Evolutionary conservation across 1,140 invertebrate species (phyloP), one percentile per base, ranked within the genome.

Genomic region (Limonius californicus): DNA sequence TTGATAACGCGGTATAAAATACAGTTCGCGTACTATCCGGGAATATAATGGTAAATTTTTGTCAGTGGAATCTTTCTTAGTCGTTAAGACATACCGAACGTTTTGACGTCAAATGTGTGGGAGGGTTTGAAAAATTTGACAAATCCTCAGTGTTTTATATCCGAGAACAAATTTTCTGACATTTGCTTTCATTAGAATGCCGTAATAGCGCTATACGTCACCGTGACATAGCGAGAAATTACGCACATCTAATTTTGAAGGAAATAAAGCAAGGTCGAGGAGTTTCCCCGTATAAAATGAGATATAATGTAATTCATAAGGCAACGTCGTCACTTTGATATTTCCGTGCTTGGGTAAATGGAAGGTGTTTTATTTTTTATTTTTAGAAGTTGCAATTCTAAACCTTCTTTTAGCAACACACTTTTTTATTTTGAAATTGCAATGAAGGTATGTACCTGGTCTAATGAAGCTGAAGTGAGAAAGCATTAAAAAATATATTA

Each of bases 221-320:
- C 45, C 9, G 45, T 50, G 45, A 50, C 45, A 50, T 50, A 50
- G 45, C 45, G 45, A 50, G 45, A 50, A 50, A 50, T 50, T 50
- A 50, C 45, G 45, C 20, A 19, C 16, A 50, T 19, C 45, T 50
- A 50, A 50, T 50, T 50, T 50, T 50, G 20, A 50, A 50, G 45
- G 45, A 50, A 50, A 50, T 50, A 50, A 50, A 50, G 45, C 45
- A 50, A 50, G 45, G 45, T 50, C 16, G 45, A 50, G 45, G 20
- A 50, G 45, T 50, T 50, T 50, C 45, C 16, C 45, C 35, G 35
- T 14, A 50, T 50, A 50, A 50, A 50, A 50, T 50, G 45, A 50
- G 14, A 18, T 18, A 50, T 21, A 50, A 50, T 50, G 45, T 50
- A 50, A 39, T 39, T 39, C 35, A 14, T 39, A 39, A 39, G n/a